Conservation (phyloP, 1,140 invertebrate species). For the Frieseomelitta varia region DNA sequence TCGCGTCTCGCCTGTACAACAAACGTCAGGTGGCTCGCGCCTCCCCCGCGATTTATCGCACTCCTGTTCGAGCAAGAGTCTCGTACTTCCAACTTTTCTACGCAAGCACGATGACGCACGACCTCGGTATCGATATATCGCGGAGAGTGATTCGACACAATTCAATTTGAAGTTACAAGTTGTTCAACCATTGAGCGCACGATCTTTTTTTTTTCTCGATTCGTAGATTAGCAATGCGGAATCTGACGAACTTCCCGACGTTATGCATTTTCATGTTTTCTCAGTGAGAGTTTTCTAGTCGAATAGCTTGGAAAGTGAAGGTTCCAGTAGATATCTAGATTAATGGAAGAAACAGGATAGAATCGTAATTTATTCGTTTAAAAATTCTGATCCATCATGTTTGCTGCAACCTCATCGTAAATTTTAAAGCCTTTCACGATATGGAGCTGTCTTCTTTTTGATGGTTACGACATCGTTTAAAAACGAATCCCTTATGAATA, state of each 20-base stretch:
- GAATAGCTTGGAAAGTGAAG: neutral
- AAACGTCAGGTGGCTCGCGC: conserved; percentile 66
- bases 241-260: too few species aligned
- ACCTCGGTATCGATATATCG: neutral
- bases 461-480: neutral
- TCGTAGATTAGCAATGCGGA: too few species aligned
- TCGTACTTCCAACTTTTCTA: conserved; percentile 52
- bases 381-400: neutral
- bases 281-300: fast-evolving
- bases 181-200: too few species aligned
- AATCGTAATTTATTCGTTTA: fast-evolving
- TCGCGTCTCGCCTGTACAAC: conserved; percentile 67
- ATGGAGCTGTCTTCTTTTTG: neutral
- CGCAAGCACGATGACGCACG: conserved; percentile 6
- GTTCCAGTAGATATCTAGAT: too few species aligned
- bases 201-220: too few species aligned
- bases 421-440: neutral
- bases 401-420: neutral
- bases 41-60: conserved; percentile 67
- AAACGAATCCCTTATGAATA: neutral
- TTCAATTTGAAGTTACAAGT: neutral
- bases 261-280: too few species aligned
- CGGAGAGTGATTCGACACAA: neutral
- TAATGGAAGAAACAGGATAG: fast-evolving
- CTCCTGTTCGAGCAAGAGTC: conserved; percentile 41